A percentile compares a stretch with the other conserved stretches of the same genome.
phyloP scores from a whole-genome alignment of 2,888 invertebrate genomes.

The Koerneria pararmatus region DNA sequence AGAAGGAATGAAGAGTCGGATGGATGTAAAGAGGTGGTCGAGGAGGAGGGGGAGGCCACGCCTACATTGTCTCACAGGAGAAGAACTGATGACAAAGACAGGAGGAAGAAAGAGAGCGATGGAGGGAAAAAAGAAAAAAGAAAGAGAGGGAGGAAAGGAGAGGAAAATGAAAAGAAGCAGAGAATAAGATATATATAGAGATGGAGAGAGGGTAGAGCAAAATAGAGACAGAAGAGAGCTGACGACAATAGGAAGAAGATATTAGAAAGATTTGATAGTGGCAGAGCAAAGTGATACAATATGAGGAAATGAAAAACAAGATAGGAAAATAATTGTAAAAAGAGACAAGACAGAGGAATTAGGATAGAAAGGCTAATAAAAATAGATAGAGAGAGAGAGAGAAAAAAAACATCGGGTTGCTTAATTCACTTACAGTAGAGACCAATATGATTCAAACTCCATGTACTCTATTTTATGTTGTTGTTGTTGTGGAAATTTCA shows the following conservation, averaged over 20 bases:
- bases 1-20: not conserved
- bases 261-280: not conserved
- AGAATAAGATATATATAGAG: not conserved
- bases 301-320: conserved; percentile 5
- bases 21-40: not conserved
- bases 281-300: not conserved
- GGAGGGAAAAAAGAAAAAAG: not conserved
- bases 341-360: not conserved
- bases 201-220: conserved; percentile 18
- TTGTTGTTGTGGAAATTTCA: too few relatives aligned
- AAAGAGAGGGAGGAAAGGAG: not conserved
- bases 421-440: too few relatives aligned
- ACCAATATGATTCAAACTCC: too few relatives aligned
- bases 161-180: not conserved
- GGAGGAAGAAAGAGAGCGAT: conserved; percentile 3
- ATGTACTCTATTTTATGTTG: too few relatives aligned
- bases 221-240: not conserved
- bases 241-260: not conserved
- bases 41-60: conserved; percentile 1
- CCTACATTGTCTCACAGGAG: too few relatives aligned
- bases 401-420: too few relatives aligned
- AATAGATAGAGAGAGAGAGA: conserved; percentile 12
- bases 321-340: not conserved
- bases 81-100: too few relatives aligned
- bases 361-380: not conserved